Evolutionary conservation across 2,113 vertebrate species (phyloP), one percentile per base, ranked within the genome.

Genomic region (Rhombomys opimus): DNA sequence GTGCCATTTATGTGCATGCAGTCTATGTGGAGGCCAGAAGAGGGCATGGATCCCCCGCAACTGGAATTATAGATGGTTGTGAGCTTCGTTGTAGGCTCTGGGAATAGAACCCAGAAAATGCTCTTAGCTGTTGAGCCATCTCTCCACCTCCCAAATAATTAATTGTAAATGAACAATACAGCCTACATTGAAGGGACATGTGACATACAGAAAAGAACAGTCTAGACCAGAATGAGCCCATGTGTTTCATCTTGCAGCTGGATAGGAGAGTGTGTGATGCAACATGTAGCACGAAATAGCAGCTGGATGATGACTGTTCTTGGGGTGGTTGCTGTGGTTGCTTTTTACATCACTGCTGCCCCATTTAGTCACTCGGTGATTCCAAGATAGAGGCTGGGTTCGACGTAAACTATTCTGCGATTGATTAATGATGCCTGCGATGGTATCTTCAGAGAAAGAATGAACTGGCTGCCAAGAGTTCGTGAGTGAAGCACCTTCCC

Each of bases 121-220:
- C 6, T 63, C 23, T 84, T 59, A 27, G 61, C 57, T 41, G 3
- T 61, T 82, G 57, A 59, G 1, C 20, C 57, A 63, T 61, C n/a
- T 41, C 57, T 63, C 23, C 22, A 63, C 12, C 23, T 27, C 14
- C n/a, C 25, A 63, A n/a, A 70, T n/a, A 67, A 70, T 50, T 90
- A 46, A 67, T 68, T 94, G 73, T 86, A 96, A 94, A 61, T 92
- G 35, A 86, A 77, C 46, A 68, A 13, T 2, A 65, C 38, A 14
- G 27, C 5, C 41, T 15, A 38, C 22, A 11, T n/a, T 91, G 86
- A 91, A 5, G 8, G 23, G 13, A 30, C 5, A 91, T 88, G 30
- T 52, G 46, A 92, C 22, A 12, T 80, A 72, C 52, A 27, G 67
- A 14, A 81, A 91, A 81, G 35, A 75, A 90, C 4, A 89, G 52